Base-by-base conservation (phyloP, 1,140 invertebrate genomes). In the Lordiphosa mommai region DNA sequence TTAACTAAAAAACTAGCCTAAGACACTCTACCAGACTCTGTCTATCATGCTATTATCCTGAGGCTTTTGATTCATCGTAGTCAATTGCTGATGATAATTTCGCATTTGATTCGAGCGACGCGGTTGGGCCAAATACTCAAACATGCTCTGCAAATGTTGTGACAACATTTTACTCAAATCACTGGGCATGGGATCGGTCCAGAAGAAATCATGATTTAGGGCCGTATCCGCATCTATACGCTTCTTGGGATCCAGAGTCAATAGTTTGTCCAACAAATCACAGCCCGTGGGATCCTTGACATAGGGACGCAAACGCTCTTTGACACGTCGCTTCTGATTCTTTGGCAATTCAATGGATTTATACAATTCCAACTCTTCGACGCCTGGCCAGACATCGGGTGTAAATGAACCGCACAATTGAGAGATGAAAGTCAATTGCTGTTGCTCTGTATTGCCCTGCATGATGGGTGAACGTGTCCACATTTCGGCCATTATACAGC, bases 401-500 rank as follows among this genome's bases (percentile, higher is more conserved):
- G 93, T 97, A 43, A 99, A 99, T 0, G 97, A 97, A 0, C 99
- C 99, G 91, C 98, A 99, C 6, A 99, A 90, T 87, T 99, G 97
- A 0, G 95, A 97, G 53, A 99, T 99, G 7, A 99, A 91, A 7
- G 95, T 96, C 0, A 99, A 89, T 79, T 99, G 99, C 80, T 98
- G 96, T 76, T 99, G 97, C 86, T 99, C 98, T 6, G 96, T 97
- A 63, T 94, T 96, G 1, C 98, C 98, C 91, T 97, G 94, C 93
- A 95, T 95, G 49, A 95, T 95, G 0, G 94, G 94, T 13, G 93
- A 94, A 23, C 97, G 91, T 0, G 98, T 99, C 98, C 98, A 99
- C 96, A 99, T 98, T 90, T 99, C 98, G 0, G 98, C 98, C 97
- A 99, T 99, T 34, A 99, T 99, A 86, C 98, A 99, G 0, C 98